Evolutionary conservation across 2,113 vertebrate genomes (phyloP).

Genomic region (Ciconia boyciana): DNA sequence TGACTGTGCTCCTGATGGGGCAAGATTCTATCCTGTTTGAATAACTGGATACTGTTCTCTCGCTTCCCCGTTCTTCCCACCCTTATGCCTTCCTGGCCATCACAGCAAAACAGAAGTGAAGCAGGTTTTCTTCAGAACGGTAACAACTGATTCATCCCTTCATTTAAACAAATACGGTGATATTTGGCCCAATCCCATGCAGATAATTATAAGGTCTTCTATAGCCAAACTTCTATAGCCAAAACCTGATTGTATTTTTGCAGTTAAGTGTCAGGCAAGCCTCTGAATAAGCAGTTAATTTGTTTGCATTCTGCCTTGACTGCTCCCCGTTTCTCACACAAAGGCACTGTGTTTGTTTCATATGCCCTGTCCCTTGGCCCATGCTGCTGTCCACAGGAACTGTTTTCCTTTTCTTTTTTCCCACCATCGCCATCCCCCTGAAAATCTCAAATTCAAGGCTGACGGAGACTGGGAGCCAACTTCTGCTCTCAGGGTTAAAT

Average conservation of each 20-base stretch:
- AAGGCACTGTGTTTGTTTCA: not conserved
- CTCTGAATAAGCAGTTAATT: not conserved
- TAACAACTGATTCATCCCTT: not conserved
- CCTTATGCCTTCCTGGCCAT: not conserved
- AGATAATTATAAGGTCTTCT: not conserved
- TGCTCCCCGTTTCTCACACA: not conserved
- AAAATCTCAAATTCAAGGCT: not conserved
- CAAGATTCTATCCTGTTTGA: not conserved
- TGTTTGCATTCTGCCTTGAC: not conserved
- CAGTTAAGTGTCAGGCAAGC: not conserved
- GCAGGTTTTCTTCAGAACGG: not conserved
- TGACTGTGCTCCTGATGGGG: not conserved
- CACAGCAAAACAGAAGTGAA: not conserved
- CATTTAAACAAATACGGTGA: not conserved
- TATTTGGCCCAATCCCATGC: not conserved
- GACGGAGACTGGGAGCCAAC: not conserved
- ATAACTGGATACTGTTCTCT: not conserved
- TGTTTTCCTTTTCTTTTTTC: not conserved
- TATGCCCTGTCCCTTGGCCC: not conserved
- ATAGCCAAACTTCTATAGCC: not conserved
- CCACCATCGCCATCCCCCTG: fast-evolving
- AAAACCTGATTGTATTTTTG: not conserved
- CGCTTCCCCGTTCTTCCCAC: not conserved
- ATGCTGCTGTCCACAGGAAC: not conserved
- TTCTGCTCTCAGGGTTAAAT: not conserved